These are phyloP conservation scores for Lycaon pictus DNA, from an alignment of 2,113 vertebrate species.

Conservation along the genomic window DNA sequence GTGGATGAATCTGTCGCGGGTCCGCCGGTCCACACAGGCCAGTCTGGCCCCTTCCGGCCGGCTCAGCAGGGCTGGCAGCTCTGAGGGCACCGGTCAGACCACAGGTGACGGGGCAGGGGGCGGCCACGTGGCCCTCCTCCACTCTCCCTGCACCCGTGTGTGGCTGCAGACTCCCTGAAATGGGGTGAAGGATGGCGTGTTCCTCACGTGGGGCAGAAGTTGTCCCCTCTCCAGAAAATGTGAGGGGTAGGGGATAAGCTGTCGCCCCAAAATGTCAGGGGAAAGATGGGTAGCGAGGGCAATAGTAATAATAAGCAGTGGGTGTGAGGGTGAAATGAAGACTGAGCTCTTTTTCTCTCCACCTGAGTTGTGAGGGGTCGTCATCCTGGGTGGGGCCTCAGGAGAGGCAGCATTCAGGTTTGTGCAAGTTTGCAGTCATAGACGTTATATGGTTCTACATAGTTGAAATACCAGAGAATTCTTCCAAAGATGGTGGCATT, in stretches of 20 bases:
- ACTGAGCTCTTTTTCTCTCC: neutral
- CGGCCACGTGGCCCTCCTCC: neutral
- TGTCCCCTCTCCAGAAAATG: neutral
- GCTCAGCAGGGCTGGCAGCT: accelerated
- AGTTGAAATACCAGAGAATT: neutral
- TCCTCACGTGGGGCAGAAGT: accelerated
- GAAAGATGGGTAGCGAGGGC: neutral
- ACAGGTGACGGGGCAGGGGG: neutral
- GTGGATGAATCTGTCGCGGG: accelerated
- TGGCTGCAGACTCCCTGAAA: neutral
- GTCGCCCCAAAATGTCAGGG: neutral
- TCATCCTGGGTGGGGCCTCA: neutral
- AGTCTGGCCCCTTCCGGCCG: neutral
- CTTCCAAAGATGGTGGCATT: neutral
- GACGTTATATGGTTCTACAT: accelerated
- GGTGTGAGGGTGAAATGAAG: neutral
- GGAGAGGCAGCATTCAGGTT: too few relatives aligned
- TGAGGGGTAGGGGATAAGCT: neutral
- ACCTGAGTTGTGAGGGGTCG: neutral
- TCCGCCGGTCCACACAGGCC: accelerated
- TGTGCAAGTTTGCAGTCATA: too few relatives aligned
- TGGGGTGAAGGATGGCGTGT: neutral
- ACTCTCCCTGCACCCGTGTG: neutral
- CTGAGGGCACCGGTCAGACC: neutral
- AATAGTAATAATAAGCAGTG: accelerated